Evolutionary conservation across 2,888 invertebrate genomes (phyloP).

Genomic region (Drosophila niveifrons): DNA sequence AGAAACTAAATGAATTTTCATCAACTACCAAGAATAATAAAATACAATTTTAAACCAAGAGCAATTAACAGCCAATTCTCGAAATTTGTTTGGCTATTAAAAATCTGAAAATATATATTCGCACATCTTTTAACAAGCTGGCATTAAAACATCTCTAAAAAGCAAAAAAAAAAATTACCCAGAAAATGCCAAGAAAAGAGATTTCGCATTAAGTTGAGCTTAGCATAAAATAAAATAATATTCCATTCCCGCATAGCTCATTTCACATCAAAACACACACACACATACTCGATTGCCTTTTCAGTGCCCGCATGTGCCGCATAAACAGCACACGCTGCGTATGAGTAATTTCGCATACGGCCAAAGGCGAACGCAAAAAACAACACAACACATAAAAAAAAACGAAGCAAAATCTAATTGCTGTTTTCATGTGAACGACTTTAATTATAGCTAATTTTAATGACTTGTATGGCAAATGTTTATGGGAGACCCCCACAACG

Average conservation of each 20-base stretch:
- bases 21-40: too few species aligned
- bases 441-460: slow-evolving; percentile 75
- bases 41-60: too few species aligned
- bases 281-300: slow-evolving; percentile 25
- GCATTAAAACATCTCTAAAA: background rate
- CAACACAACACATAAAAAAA: slow-evolving; percentile 11
- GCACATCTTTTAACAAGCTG: too few species aligned
- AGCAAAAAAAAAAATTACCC: background rate
- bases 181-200: background rate
- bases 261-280: slow-evolving; percentile 17
- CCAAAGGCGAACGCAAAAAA: slow-evolving; percentile 5
- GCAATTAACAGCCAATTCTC: background rate
- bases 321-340: slow-evolving; percentile 38
- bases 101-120: too few species aligned
- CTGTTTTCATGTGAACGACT: slow-evolving; percentile 63
- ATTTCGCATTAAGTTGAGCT: slow-evolving; percentile 12
- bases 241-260: slow-evolving; percentile 23
- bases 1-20: too few species aligned
- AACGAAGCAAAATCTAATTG: slow-evolving; percentile 55
- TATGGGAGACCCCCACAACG: slow-evolving; percentile 16
- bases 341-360: slow-evolving; percentile 51
- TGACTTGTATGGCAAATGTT: slow-evolving; percentile 58
- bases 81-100: background rate
- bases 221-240: slow-evolving; percentile 8
- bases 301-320: slow-evolving; percentile 47